These are phyloP conservation scores for Macropis europaea DNA, from an alignment of 2,888 invertebrate genomes.

Conservation along the genomic window DNA sequence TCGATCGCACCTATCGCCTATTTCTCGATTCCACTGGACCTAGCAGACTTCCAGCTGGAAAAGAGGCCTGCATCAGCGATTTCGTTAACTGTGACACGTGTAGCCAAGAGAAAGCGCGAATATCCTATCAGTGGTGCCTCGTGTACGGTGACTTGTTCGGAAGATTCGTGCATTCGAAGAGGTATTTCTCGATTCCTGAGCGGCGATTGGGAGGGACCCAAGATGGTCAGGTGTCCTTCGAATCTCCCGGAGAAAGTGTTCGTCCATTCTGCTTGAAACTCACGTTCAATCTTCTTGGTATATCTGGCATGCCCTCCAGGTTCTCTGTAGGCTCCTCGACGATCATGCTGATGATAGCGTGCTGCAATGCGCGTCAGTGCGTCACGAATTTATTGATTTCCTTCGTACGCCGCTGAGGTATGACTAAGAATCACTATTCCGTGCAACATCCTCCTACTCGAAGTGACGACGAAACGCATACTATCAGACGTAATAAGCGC, in stretches of 20 bases:
- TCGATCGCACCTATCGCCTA: no score
- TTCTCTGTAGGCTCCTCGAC: no score
- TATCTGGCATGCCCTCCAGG: no score
- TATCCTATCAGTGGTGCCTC: neutral
- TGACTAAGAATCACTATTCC: neutral
- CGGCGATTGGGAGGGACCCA: neutral
- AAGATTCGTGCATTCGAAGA: neutral
- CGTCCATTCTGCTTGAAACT: no score
- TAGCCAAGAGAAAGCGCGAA: constrained; percentile 17
- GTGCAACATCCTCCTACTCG: neutral
- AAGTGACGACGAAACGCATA: neutral
- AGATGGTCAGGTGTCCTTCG: constrained; percentile 10
- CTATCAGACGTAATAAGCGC: neutral
- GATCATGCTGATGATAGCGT: no score
- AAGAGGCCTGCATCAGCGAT: no score
- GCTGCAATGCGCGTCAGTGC: neutral
- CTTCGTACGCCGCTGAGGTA: neutral
- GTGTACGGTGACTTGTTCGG: neutral
- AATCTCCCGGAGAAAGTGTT: constrained; percentile 2
- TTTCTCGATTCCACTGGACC: neutral
- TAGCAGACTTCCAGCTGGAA: no score
- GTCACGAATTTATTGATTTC: constrained; percentile 15
- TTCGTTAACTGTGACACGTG: constrained; percentile 12
- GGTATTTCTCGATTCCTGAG: neutral
- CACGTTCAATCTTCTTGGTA: no score